Percentiles rank a stretch among this genome's conserved stretches.
phyloP scores from a whole-genome alignment of 2,797 vertebrate genomes.

The Lacerta agilis region DNA sequence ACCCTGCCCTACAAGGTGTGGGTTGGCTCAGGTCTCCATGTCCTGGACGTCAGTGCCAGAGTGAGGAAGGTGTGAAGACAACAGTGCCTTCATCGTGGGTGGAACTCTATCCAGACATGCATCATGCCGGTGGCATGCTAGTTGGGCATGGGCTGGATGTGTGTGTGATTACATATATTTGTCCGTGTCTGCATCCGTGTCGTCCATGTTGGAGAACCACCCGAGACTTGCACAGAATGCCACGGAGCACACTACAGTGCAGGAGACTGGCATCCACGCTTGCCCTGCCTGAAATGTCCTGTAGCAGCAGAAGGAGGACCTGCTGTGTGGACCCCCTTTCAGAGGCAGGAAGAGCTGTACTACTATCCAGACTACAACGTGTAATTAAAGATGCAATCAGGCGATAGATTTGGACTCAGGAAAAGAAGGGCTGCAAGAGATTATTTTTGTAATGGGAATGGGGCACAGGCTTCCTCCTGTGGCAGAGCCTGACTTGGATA shows the following conservation, averaged over 20 bases:
- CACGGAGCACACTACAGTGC: not conserved
- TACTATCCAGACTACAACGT: not conserved
- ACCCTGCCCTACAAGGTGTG: conserved; percentile 40
- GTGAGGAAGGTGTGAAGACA: conserved; percentile 44
- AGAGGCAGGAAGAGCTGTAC: not conserved
- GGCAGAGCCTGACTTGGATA: not conserved
- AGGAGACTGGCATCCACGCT: not conserved
- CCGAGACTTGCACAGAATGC: conserved; percentile 32
- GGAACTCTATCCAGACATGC: conserved; percentile 54
- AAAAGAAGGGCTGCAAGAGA: conserved; percentile 12
- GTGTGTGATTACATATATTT: conserved; percentile 73
- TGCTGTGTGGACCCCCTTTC: not conserved
- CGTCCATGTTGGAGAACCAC: conserved; percentile 49
- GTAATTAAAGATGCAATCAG: conserved; percentile 15
- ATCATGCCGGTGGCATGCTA: conserved; percentile 54
- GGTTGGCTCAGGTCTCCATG: conserved; percentile 28
- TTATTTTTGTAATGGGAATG: conserved; percentile 28
- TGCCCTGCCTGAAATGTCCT: conserved; percentile 1
- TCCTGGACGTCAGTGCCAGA: conserved; percentile 47
- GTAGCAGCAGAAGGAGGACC: not conserved
- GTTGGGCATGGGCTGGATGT: conserved; percentile 63
- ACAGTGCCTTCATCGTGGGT: conserved; percentile 23
- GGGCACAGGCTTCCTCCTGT: conserved; percentile 17
- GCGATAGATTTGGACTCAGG: conserved; percentile 15
- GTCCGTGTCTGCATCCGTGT: conserved; percentile 73